Conservation (phyloP, 1,140 invertebrate species). For the Drosophila trapezifrons region DNA sequence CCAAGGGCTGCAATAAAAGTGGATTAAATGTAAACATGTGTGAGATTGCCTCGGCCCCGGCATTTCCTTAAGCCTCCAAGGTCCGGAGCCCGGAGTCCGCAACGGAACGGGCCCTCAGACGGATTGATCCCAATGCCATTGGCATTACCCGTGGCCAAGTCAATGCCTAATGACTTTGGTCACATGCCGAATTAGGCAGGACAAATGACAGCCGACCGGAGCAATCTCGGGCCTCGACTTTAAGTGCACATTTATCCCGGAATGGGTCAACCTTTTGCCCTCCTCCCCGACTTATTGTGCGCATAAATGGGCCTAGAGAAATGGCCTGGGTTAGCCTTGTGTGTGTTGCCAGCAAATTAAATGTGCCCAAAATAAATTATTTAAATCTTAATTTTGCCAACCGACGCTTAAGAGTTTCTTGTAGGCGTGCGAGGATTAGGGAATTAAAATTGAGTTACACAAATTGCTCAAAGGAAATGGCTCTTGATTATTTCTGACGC, state of each 20-base stretch:
- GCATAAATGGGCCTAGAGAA: conserved; percentile 19
- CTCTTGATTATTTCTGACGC: background rate
- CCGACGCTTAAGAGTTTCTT: conserved; percentile 1
- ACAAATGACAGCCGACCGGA: conserved; percentile 47
- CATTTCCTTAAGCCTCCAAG: conserved; percentile 34
- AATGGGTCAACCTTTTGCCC: conserved; percentile 33
- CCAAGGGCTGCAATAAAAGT: conserved; percentile 66
- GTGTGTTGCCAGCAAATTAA: conserved; percentile 52
- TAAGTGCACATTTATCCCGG: conserved; percentile 45
- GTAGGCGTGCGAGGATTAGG: background rate
- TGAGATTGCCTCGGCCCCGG: conserved; percentile 30
- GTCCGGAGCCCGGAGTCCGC: background rate
- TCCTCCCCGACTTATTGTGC: conserved; percentile 10
- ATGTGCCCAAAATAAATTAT: conserved; percentile 55
- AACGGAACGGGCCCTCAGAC: conserved; percentile 14
- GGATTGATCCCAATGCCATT: conserved; percentile 60
- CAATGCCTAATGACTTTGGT: conserved; percentile 72
- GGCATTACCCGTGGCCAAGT: conserved; percentile 42
- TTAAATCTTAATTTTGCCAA: conserved; percentile 47
- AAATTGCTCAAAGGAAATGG: conserved; percentile 5
- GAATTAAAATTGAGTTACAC: background rate
- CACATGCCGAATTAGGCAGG: conserved; percentile 68
- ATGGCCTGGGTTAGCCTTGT: conserved; percentile 25
- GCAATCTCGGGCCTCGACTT: conserved; percentile 41
- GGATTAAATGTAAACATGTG: conserved; percentile 77